Base-by-base conservation (phyloP, 2,888 invertebrate species). In the Rhingia rostrata region DNA sequence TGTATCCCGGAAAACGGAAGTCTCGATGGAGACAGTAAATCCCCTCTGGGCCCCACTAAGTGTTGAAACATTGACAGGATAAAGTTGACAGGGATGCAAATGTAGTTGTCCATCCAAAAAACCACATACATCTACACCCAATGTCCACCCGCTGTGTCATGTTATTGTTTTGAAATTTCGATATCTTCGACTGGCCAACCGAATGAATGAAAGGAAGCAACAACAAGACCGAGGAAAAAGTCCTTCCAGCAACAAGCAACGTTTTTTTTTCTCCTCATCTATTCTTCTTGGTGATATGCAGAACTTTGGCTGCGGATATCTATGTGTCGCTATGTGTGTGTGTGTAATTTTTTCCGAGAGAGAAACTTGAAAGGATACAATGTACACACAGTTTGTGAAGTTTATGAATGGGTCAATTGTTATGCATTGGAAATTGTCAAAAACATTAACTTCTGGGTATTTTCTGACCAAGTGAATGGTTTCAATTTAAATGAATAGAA, bases 371-470 rank as follows among this genome's bases (percentile, higher is more conserved):
- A 49, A 35, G 33, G 51, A 63, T 67, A 60, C 22, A 22, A 22
- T 22, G 22, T 67, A 56, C 54, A 63, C 10, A 63, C 61, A 73
- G 73, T 73, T 54, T 37, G 47, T 30, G 30, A 66, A 73, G 58
- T 73, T 73, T 73, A 47, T 72, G 72, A 79, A 73, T 79, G 79
- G 72, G 58, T 60, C 60, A 79, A 73, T 79, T 79, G 66, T 73
- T 79, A 37, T 49, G 58, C 72, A 72, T 79, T 72, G 35, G 43
- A 64, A 72, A 79, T 79, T 79, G 72, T 79, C 79, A 79, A 61
- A 79, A 79, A 79, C 79, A 79, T 73, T 73, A 61, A 79, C 66
- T 60, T 72, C 45, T 66, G 51, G 37, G 43, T 72, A 37, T 64
- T 49, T 60, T 39, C 22, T 58, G 37, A 7, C 41, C 56, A 64